Base-by-base conservation (phyloP, 2,888 invertebrate genomes). In the Harpalus rufipes region DNA sequence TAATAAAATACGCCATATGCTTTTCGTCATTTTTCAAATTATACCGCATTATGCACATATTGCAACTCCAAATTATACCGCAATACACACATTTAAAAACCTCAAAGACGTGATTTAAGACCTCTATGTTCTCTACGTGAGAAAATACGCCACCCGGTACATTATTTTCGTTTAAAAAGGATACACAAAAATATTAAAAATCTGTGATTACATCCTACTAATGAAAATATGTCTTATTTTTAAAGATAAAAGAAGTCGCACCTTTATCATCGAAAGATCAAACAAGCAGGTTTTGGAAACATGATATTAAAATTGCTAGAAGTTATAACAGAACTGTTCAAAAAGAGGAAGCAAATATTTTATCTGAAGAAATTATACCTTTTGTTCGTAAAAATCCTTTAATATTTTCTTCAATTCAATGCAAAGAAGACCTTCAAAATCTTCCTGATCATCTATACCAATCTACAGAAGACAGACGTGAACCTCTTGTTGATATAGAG, bases 241-340 rank as follows among this genome's bases (percentile, higher is more conserved):
- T 88, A 10, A 85, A 93, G 93, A 91, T 93, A 0, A 94, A 94
- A 90, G 93, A 94, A 90, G 94, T 94, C 0, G 93, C 93, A 21
- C 94, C 94, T 0, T 88, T 93, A 0, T 92, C 92, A 51, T 91
- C 91, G 1, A 91, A 89, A 84, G 91, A 91, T 86, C 90, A 91
- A 84, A 87, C 87, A 4, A 88, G 90, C 18, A 90, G 92, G 79
- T 95, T 95, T 89, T 95, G 94, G 94, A 93, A 92, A 87, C 92
- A 93, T 86, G 94, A 94, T 88, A 92, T 95, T 7, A 93, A 93
- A 89, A 91, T 93, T 82, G 93, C 93, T 0, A 89, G 94, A 18
- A 92, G 93, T 86, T 93, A 93, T 86, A 93, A 93, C 87, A 92
- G 91, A 87, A 92, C 92, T 12, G 87, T 90, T 21, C 88, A 88